phyloP scores from a whole-genome alignment of 2,113 vertebrate genomes.

The Otolemur garnettii region DNA sequence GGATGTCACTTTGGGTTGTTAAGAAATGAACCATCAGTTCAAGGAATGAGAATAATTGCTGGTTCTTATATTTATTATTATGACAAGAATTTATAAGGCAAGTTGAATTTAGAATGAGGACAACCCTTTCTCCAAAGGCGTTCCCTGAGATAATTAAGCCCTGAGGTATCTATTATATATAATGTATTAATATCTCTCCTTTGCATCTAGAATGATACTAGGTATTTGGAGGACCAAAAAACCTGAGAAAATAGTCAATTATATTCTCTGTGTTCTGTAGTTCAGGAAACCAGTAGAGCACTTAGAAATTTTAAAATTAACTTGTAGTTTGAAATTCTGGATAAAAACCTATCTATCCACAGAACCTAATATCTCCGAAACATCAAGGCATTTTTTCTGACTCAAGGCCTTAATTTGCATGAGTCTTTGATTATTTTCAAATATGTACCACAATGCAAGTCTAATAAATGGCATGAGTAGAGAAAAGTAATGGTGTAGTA shows the following conservation, averaged over 20 bases:
- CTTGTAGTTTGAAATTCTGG: background rate
- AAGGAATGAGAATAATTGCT: constrained; percentile 1
- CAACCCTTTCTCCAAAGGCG: constrained; percentile 1
- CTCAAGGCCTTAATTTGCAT: background rate
- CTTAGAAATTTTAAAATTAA: background rate
- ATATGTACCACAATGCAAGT: background rate
- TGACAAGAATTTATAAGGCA: constrained; percentile 21
- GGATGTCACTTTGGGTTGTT: background rate
- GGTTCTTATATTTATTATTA: background rate
- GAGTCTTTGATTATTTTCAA: background rate
- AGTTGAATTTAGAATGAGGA: constrained; percentile 44
- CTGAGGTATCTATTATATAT: background rate
- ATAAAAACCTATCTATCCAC: background rate
- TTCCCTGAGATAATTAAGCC: background rate
- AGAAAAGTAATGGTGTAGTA: background rate
- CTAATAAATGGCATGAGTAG: background rate
- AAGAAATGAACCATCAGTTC: background rate
- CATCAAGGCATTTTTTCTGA: background rate
- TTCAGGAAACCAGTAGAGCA: background rate
- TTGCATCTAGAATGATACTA: background rate
- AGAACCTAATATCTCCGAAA: background rate
- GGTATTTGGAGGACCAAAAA: background rate
- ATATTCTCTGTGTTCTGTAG: background rate
- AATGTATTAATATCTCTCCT: background rate
- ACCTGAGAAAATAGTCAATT: background rate